These are phyloP conservation scores for Xiphorhynchus elegans DNA, from an alignment of 2,113 vertebrate species.

Conservation along the genomic window DNA sequence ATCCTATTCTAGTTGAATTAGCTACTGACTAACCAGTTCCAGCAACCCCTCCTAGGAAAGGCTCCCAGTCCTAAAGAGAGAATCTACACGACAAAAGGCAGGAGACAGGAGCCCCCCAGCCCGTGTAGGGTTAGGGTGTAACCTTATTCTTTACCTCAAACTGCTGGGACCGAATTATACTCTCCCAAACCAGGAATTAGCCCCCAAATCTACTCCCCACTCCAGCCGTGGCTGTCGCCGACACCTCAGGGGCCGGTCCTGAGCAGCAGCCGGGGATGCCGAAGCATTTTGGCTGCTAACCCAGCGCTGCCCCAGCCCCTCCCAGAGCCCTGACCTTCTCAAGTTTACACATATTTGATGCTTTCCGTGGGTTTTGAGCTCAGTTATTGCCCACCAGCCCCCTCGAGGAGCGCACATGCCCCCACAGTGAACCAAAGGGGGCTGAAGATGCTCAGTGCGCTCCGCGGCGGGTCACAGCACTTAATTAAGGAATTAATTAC, in stretches of 20 bases:
- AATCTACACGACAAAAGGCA: accelerated
- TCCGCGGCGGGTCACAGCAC: accelerated
- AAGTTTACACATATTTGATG: accelerated
- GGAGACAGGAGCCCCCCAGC: neutral
- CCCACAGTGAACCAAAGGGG: no score
- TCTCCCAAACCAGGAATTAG: no score
- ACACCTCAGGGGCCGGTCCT: accelerated
- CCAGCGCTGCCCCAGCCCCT: neutral
- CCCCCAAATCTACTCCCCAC: no score
- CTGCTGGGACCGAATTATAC: no score
- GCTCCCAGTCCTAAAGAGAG: accelerated
- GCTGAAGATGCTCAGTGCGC: accelerated
- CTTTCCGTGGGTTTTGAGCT: accelerated
- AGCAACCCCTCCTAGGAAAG: neutral
- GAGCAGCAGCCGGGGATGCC: no score
- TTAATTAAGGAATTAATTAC: accelerated
- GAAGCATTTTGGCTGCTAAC: accelerated
- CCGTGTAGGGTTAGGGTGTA: accelerated
- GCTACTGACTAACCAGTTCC: accelerated
- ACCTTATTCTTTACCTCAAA: no score
- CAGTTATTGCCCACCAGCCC: accelerated
- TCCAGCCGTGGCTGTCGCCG: accelerated
- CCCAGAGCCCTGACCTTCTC: accelerated
- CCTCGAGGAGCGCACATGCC: accelerated
- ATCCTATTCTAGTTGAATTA: accelerated